These are phyloP conservation scores for Ciconia maguari DNA, from an alignment of 2,113 vertebrate species.

Conservation along the genomic window DNA sequence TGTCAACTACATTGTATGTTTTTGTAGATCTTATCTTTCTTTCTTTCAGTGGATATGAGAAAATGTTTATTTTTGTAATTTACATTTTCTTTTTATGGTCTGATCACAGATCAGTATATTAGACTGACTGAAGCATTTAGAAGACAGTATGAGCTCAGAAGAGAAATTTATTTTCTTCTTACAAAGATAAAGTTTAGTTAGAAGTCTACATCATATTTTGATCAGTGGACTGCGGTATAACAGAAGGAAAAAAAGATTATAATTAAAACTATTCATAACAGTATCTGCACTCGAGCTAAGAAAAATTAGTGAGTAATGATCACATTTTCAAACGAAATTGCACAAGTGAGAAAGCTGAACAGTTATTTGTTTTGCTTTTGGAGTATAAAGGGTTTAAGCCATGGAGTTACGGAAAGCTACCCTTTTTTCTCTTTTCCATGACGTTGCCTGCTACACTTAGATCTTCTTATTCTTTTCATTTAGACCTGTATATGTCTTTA, in stretches of 20 bases:
- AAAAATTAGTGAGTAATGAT: neutral
- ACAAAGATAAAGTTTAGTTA: neutral
- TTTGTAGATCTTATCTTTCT: neutral
- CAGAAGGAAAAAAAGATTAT: fast-evolving
- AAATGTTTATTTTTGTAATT: neutral
- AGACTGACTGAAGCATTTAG: neutral
- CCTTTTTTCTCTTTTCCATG: neutral
- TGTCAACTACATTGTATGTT: neutral
- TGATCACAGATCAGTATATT: neutral
- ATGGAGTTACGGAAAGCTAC: neutral
- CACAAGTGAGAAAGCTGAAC: neutral
- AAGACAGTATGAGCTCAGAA: neutral
- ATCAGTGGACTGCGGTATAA: neutral
- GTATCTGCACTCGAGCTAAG: neutral
- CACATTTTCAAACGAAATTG: neutral
- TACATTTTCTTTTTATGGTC: neutral
- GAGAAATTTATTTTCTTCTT: neutral
- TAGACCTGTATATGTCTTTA: neutral
- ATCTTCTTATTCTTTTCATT: neutral
- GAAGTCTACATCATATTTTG: neutral
- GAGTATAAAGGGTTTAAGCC: neutral
- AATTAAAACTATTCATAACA: neutral
- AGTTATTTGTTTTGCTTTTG: neutral
- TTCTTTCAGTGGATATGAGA: neutral
- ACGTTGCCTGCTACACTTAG: neutral